Percentiles rank a stretch among this genome's conserved stretches.
Evolutionary conservation across 2,888 invertebrate species (phyloP).

Genomic region (Cephus runcator): DNA sequence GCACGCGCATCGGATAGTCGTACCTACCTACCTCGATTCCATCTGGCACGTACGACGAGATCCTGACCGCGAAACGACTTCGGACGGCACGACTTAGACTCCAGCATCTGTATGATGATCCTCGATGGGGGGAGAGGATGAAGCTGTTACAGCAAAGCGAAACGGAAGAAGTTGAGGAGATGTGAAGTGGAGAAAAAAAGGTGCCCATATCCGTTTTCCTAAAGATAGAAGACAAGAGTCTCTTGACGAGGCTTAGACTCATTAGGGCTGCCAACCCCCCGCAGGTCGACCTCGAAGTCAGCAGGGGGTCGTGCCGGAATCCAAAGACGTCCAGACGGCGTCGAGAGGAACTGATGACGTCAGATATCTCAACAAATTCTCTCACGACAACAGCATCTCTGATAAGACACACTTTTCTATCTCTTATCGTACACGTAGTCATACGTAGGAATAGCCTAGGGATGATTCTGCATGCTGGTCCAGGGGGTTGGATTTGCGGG

Average conservation of each 20-base stretch:
- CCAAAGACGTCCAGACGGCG: slow-evolving; percentile 37
- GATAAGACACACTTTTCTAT: neutral
- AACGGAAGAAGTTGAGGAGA: neutral
- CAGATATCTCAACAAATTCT: neutral
- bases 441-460: neutral
- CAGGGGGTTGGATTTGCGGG: slow-evolving; percentile 39
- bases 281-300: slow-evolving; percentile 52
- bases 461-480: neutral
- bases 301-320: slow-evolving; percentile 47
- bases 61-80: neutral
- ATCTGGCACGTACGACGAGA: neutral
- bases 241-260: slow-evolving; percentile 47
- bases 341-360: slow-evolving; percentile 4
- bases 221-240: neutral
- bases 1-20: slow-evolving; percentile 1
- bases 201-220: neutral
- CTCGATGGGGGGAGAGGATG: neutral
- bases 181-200: neutral
- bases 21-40: neutral
- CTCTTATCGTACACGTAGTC: neutral
- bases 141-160: neutral
- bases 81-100: neutral
- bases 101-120: neutral
- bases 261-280: slow-evolving; percentile 60
- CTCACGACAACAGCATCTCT: neutral